Evolutionary conservation across 2,888 invertebrate genomes (phyloP), one percentile per base, ranked within the genome.

Genomic region (Entomobrya proxima): DNA sequence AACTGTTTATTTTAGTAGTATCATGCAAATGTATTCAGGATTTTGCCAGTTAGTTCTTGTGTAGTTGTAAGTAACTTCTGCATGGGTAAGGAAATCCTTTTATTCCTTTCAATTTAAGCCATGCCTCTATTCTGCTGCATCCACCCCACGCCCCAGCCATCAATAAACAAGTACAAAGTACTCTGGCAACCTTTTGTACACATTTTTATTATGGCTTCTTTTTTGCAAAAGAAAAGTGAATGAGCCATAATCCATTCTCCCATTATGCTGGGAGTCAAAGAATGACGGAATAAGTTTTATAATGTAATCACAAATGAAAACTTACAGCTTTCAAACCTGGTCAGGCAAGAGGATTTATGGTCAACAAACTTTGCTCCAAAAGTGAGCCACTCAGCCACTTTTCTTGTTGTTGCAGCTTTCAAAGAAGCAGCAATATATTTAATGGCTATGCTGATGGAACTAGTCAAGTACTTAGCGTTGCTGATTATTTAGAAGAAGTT

Each of bases 311-410:
- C 44, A 44, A 44, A 7, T 2, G 44, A 18, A 44, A 69, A 24
- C 27, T 18, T 61, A 24, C 47, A 35, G n/a, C n/a, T 52, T 72
- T 84, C 61, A 78, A 52, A 72, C 47, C 84, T 84, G 84, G 84
- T 84, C 84, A 72, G 55, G 72, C 84, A 72, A 47, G 58, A 72
- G 83, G 76, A 76, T 83, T 83, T 83, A 76, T 83, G 83, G 83
- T 76, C 67, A 83, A 67, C 76, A 83, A 83, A 76, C 76, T 76
- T 40, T 74, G 40, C 30, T 52, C 55, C n/a, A 37, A 18, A 72
- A 40, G 44, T 37, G 77, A 77, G 64, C n/a, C 77, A 58, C 47
- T 77, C 64, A 77, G 64, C n/a, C 77, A 58, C 47, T 77, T 77
- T 77, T 52, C 9, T 69, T 69, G 27, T 32, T 32, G 24, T 72